Evolutionary conservation across 2,888 invertebrate species (phyloP).

Genomic region (Phlogophora meticulosa): DNA sequence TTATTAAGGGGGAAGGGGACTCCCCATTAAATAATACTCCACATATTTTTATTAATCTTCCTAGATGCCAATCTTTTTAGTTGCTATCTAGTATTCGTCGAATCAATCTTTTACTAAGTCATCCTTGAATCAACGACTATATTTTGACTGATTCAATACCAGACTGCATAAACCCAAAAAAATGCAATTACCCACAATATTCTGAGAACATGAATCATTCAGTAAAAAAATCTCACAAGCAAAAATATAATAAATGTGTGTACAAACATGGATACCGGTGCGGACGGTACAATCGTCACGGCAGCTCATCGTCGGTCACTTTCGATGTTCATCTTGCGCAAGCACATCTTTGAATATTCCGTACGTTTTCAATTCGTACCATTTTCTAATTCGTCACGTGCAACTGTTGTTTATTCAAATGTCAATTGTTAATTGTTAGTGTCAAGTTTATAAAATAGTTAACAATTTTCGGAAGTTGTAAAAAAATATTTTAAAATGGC

Average conservation of each 20-base stretch:
- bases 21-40: not conserved
- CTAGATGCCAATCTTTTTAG: not conserved
- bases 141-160: conserved; percentile 3
- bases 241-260: not conserved
- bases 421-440: conserved; percentile 51
- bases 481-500: not conserved
- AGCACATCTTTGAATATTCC: conserved; percentile 76
- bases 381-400: conserved; percentile 65
- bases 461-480: not conserved
- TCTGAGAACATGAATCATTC: conserved; percentile 28
- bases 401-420: conserved; percentile 63
- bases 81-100: too few species aligned
- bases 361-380: conserved; percentile 65
- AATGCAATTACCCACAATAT: not conserved
- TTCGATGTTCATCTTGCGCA: conserved; percentile 80
- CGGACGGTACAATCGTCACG: conserved; percentile 72
- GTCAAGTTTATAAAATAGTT: conserved; percentile 43
- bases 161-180: conserved; percentile 17
- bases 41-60: too few species aligned
- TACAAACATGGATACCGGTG: conserved; percentile 55
- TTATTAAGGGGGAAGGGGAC: not conserved
- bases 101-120: not conserved
- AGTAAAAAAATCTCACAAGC: not conserved
- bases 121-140: conserved; percentile 15
- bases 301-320: conserved; percentile 77